A percentile compares a stretch with the other conserved stretches of the same genome.
These are phyloP conservation scores for Phyllopteryx taeniolatus DNA, from an alignment of 2,113 vertebrate species.

Conservation along the genomic window DNA sequence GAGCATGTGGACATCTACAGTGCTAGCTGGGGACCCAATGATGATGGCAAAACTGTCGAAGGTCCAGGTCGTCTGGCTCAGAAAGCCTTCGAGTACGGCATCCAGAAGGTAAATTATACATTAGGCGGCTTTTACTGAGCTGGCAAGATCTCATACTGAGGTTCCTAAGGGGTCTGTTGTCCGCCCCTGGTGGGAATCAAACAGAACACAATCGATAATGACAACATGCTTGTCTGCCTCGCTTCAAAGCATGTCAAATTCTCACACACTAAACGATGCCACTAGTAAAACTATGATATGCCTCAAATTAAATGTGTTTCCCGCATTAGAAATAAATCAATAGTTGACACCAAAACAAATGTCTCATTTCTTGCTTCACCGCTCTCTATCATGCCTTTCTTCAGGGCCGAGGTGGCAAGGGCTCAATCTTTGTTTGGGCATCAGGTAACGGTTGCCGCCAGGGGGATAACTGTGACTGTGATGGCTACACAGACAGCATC, in stretches of 20 bases:
- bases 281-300: background rate
- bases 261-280: background rate
- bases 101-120: conserved; percentile 81
- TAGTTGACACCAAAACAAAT: background rate
- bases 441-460: conserved; percentile 95
- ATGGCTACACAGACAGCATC: conserved; percentile 97
- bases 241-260: background rate
- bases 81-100: conserved; percentile 96
- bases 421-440: conserved; percentile 98
- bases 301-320: background rate
- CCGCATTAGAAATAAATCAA: background rate
- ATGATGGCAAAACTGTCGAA: conserved; percentile 96
- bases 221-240: conserved; percentile 6
- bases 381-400: conserved; percentile 19
- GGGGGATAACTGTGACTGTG: conserved; percentile 97
- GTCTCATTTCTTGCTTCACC: background rate
- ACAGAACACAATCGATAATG: conserved; percentile 25
- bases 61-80: conserved; percentile 91
- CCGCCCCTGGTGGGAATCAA: conserved; percentile 15
- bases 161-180: conserved; percentile 11
- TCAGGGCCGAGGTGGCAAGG: conserved; percentile 92
- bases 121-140: background rate
- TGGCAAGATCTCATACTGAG: conserved; percentile 4
- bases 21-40: conserved; percentile 97
- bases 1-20: conserved; percentile 98